phyloP scores from a whole-genome alignment of 1,140 invertebrate species.

The Scylla paramamosain region DNA sequence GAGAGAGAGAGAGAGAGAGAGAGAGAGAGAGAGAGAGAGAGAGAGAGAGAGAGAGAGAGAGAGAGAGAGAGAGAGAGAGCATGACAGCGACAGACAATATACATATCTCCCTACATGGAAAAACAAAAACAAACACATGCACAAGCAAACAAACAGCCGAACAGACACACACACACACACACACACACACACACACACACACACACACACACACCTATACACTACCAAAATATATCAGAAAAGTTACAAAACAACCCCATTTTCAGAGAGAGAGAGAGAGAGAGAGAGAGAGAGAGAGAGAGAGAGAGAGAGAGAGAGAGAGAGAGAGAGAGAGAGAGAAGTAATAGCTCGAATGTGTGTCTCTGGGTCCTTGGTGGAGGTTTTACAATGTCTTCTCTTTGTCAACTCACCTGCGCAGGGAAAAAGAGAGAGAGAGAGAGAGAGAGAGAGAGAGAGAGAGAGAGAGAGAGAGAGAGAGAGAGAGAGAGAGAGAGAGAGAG shows the following conservation, averaged over 20 bases:
- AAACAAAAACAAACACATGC: background rate
- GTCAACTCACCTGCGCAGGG: too few relatives aligned
- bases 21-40: slow-evolving; percentile 6
- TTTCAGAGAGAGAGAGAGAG: background rate
- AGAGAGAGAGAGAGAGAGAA: background rate
- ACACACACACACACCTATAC: too few relatives aligned
- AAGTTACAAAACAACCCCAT: background rate
- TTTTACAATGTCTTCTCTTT: too few relatives aligned
- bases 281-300: background rate
- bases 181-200: too few relatives aligned
- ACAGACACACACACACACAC: background rate
- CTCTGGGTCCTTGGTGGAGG: too few relatives aligned
- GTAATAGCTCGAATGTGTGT: background rate
- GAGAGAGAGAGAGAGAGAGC: slow-evolving; percentile 18
- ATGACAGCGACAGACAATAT: background rate
- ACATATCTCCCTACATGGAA: too few relatives aligned
- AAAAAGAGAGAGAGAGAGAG: background rate
- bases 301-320: background rate
- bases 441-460: slow-evolving; percentile 33
- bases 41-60: background rate
- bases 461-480: background rate
- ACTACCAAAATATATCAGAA: too few relatives aligned
- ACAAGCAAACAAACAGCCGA: background rate
- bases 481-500: background rate
- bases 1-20: slow-evolving; percentile 36